These are phyloP conservation scores for Argyra leucocephala DNA, from an alignment of 2,888 invertebrate genomes.

Conservation along the genomic window DNA sequence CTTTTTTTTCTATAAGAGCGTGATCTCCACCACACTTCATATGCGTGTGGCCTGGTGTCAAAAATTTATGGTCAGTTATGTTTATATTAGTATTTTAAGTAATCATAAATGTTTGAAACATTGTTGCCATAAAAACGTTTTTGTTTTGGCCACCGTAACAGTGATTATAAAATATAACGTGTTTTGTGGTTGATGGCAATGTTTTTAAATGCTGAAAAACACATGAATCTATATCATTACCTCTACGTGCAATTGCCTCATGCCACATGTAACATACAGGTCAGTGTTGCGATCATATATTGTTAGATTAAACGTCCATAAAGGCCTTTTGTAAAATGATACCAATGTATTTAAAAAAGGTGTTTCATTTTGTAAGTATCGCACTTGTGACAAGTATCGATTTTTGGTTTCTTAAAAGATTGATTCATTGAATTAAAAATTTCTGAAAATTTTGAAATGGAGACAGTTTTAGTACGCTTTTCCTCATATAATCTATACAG, in stretches of 20 bases:
- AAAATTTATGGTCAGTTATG: conserved; percentile 11
- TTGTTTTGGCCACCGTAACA: conserved; percentile 21
- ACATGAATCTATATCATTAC: background rate
- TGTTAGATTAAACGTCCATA: conserved; percentile 22
- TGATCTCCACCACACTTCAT: background rate
- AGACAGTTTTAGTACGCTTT: conserved; percentile 15
- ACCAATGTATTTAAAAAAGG: conserved; percentile 21
- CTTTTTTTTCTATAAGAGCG: conserved; percentile 1
- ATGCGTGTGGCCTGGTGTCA: background rate
- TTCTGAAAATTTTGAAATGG: conserved; percentile 22
- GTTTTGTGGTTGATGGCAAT: conserved; percentile 13
- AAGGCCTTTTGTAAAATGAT: conserved; percentile 22
- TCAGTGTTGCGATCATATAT: conserved; percentile 19
- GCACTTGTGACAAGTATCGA: conserved; percentile 23
- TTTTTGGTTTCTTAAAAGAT: conserved; percentile 22
- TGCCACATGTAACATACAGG: conserved; percentile 12
- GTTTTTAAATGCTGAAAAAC: background rate
- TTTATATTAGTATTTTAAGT: background rate
- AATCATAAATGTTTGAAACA: conserved; percentile 18
- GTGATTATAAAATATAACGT: conserved; percentile 23
- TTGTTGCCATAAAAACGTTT: conserved; percentile 21
- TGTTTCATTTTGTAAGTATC: conserved; percentile 21
- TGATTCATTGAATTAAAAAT: conserved; percentile 20
- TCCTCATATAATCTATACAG: conserved; percentile 19
- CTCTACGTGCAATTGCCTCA: background rate